phyloP scores from a whole-genome alignment of 2,797 vertebrate species.

The Enteromius radiatus region DNA sequence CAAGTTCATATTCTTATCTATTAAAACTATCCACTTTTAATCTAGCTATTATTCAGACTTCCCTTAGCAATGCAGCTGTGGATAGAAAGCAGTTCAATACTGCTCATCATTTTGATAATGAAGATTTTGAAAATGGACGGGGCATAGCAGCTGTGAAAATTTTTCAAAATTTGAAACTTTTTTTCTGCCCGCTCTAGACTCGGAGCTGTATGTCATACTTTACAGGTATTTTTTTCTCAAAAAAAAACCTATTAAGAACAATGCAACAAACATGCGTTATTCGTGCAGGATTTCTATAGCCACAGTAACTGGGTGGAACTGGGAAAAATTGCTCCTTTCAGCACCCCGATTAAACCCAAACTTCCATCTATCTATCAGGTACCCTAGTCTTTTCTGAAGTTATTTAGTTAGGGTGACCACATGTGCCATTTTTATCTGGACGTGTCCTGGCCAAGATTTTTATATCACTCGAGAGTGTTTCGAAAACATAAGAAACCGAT shows the following conservation, averaged over 20 bases:
- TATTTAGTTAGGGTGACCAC: too few relatives aligned
- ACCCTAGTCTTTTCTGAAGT: too few relatives aligned
- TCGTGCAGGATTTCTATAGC: constrained; percentile 78
- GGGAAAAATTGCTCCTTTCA: constrained; percentile 63
- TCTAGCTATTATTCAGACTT: not conserved
- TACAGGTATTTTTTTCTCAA: constrained; percentile 68
- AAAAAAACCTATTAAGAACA: constrained; percentile 31
- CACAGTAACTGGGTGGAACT: constrained; percentile 80
- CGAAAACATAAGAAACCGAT: too few relatives aligned
- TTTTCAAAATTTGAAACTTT: constrained; percentile 60
- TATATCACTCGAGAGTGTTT: too few relatives aligned
- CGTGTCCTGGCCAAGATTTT: too few relatives aligned
- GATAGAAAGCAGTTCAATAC: constrained; percentile 35
- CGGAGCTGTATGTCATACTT: constrained; percentile 72
- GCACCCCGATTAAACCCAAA: constrained; percentile 66
- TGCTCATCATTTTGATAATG: constrained; percentile 73
- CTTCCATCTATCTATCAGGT: constrained; percentile 71
- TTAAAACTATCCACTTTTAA: not conserved
- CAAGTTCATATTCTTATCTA: not conserved
- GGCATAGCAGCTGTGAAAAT: constrained; percentile 68
- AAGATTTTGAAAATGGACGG: constrained; percentile 68
- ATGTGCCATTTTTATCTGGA: too few relatives aligned
- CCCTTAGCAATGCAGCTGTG: constrained; percentile 16
- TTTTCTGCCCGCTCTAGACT: constrained; percentile 61
- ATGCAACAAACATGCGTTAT: constrained; percentile 70